Conservation (phyloP, 1,140 invertebrate genomes). For the Drosophila subpulchrella region DNA sequence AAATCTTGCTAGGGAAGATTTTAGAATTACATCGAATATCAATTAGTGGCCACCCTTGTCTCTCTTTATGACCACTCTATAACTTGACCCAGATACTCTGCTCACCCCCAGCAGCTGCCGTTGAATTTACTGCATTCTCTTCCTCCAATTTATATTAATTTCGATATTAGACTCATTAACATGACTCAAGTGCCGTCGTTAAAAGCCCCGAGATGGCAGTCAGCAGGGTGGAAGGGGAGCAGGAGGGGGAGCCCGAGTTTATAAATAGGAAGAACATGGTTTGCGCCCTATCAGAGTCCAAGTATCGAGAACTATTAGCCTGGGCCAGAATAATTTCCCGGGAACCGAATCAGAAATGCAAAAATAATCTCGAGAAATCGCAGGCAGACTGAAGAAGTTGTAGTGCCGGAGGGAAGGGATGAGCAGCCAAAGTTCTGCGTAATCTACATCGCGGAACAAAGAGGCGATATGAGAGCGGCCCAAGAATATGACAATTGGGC, state of each 20-base stretch:
- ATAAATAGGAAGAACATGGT: constrained; percentile 51
- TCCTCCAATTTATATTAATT: constrained; percentile 72
- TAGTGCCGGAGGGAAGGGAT: constrained; percentile 50
- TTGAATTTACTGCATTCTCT: constrained; percentile 58
- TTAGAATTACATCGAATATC: constrained; percentile 69
- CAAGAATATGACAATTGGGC: constrained; percentile 24
- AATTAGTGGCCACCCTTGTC: constrained; percentile 52
- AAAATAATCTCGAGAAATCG: constrained; percentile 71
- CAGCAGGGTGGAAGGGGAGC: background rate
- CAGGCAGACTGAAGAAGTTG: constrained; percentile 32
- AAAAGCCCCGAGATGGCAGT: constrained; percentile 28
- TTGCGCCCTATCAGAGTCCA: constrained; percentile 29
- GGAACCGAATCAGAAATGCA: constrained; percentile 75
- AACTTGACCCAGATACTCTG: constrained; percentile 56
- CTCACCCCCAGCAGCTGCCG: constrained; percentile 39
- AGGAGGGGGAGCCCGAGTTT: constrained; percentile 12
- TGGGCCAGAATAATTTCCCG: constrained; percentile 39
- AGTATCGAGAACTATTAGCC: constrained; percentile 41
- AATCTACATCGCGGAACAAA: constrained; percentile 67
- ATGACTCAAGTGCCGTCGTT: constrained; percentile 46
- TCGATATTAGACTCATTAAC: constrained; percentile 76
- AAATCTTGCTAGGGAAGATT: constrained; percentile 27
- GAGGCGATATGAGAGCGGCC: constrained; percentile 26
- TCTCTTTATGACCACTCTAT: constrained; percentile 56
- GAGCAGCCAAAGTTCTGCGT: constrained; percentile 66